phyloP scores from a whole-genome alignment of 2,888 invertebrate genomes.

The Perizoma affinitatum region DNA sequence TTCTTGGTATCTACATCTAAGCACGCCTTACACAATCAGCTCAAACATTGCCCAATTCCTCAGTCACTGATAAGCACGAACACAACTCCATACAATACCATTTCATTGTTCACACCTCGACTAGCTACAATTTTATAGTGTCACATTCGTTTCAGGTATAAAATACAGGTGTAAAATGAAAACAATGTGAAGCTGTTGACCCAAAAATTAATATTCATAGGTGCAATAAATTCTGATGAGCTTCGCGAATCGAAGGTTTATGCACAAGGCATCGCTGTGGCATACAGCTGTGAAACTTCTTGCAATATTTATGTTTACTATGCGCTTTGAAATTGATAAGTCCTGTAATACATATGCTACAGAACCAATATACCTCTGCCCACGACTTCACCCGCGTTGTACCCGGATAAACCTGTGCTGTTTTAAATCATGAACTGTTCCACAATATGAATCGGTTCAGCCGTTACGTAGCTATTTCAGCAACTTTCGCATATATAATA shows the following conservation, averaged over 20 bases:
- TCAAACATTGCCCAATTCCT: slow-evolving; percentile 37
- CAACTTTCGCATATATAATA: too few species aligned
- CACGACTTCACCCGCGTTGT: too few species aligned
- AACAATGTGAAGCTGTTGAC: slow-evolving; percentile 70
- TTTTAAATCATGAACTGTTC: too few species aligned
- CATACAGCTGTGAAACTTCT: slow-evolving; percentile 45
- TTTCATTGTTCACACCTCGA: slow-evolving; percentile 35
- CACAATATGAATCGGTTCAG: too few species aligned
- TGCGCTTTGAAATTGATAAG: slow-evolving; percentile 11
- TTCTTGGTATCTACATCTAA: slow-evolving; percentile 30
- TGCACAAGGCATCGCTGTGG: slow-evolving; percentile 69
- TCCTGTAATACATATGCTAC: not conserved
- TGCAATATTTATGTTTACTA: slow-evolving; percentile 12
- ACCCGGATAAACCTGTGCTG: too few species aligned
- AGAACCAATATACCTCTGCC: too few species aligned
- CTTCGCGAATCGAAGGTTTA: slow-evolving; percentile 75
- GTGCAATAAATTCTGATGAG: slow-evolving; percentile 73
- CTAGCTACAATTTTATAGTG: slow-evolving; percentile 43
- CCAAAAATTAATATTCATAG: slow-evolving; percentile 81
- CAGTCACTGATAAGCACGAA: slow-evolving; percentile 42
- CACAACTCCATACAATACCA: slow-evolving; percentile 31
- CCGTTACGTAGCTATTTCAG: too few species aligned
- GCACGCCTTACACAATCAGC: slow-evolving; percentile 32
- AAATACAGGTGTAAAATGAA: slow-evolving; percentile 52
- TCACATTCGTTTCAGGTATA: slow-evolving; percentile 56